phyloP scores from a whole-genome alignment of 2,797 vertebrate genomes.

The Pampus argenteus region DNA sequence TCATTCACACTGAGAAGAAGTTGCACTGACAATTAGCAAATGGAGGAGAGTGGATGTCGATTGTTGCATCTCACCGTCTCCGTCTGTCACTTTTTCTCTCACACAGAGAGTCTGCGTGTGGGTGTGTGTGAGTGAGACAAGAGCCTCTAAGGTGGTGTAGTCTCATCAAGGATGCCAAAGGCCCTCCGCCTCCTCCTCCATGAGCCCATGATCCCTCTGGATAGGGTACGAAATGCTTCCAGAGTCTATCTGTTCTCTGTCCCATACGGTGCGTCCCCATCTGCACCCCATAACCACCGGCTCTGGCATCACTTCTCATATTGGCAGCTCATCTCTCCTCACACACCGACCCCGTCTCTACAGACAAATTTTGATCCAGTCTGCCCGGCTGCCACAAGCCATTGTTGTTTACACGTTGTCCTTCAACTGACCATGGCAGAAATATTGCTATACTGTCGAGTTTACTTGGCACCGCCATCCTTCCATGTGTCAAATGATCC shows the following conservation, averaged over 20 bases:
- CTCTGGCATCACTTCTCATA: constrained; percentile 54
- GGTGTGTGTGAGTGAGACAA: constrained; percentile 70
- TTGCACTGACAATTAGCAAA: constrained; percentile 38
- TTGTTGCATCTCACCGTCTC: constrained; percentile 31
- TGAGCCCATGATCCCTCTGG: constrained; percentile 62
- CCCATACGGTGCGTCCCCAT: constrained; percentile 46
- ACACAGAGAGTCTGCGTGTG: constrained; percentile 53
- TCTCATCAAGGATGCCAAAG: constrained; percentile 29
- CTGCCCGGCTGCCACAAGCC: constrained; percentile 47
- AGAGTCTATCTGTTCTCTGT: constrained; percentile 59
- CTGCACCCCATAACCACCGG: constrained; percentile 45
- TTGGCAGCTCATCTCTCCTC: constrained; percentile 57
- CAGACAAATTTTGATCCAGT: constrained; percentile 59
- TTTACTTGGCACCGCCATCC: constrained; percentile 36
- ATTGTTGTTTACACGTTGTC: constrained; percentile 64
- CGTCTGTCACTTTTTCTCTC: constrained; percentile 31
- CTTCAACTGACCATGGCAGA: constrained; percentile 66
- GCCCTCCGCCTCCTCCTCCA: constrained; percentile 26
- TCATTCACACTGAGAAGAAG: constrained; percentile 1
- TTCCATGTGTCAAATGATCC: constrained; percentile 52
- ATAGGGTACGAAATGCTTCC: constrained; percentile 54
- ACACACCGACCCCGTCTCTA: constrained; percentile 42
- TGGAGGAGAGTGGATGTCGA: constrained; percentile 28
- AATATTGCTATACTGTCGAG: constrained; percentile 34
- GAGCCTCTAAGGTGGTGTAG: constrained; percentile 53